Base-by-base conservation (phyloP, 2,113 vertebrate genomes). In the Anoplopoma fimbria region DNA sequence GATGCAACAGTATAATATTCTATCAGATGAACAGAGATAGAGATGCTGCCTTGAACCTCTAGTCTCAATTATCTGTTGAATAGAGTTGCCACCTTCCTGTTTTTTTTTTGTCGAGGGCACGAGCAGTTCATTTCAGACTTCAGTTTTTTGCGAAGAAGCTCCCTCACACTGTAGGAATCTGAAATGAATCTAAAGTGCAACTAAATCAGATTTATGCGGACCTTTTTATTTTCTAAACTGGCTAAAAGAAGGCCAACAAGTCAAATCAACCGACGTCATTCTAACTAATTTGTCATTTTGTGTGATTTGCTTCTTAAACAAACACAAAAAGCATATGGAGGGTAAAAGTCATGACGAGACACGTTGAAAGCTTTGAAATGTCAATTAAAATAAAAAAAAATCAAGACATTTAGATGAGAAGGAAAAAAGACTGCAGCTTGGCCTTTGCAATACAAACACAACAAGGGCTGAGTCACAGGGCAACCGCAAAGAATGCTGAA, bases 21-120 rank as follows among this genome's bases (percentile, higher is more conserved):
- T 6, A 68, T 75, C 63, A 75, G 60, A 72, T 15, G 55, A 73
- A 36, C 45, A 2, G 53, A 77, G 85, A 74, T 13, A 51, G 83
- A 89, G 27, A 72, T 17, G 80, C 87, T 74, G 85, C 87, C 69
- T 82, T 67, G 88, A 87, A 91, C 91, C 72, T 67, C 17, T 27
- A 1, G 40, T 64, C 73, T 82, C 83, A 90, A 89, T 91, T 92
- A 92, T 84, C 19, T 42, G 58, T 17, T 51, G 80, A 87, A 80
- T 69, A 25, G 69, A 70, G 62, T 27, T 38, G 60, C 27, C 65
- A 72, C 51, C 76, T 78, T 62, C 27, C 53, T 78, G 75, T 73
- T 79, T 77, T 65, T 38, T 61, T 42, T 76, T 31, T 42, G 45
- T 14, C 0, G 36, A 51, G 15, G 29, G 23, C 31, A n/a, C n/a